Base-by-base conservation (phyloP, 2,888 invertebrate genomes). In the Harmothoe impar region DNA sequence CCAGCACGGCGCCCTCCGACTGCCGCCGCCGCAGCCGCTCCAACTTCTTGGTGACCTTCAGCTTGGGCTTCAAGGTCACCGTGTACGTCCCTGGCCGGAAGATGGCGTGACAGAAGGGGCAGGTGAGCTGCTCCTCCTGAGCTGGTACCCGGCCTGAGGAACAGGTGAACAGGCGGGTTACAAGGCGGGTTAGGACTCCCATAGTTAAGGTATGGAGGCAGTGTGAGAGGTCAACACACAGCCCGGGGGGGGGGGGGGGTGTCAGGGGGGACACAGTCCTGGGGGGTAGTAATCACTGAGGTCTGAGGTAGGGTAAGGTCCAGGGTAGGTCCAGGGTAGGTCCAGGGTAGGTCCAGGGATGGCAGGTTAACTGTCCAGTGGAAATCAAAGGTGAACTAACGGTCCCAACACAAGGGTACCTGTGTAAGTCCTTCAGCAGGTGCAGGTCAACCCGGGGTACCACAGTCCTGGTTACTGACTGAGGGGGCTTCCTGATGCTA, bases 21-120 rank as follows among this genome's bases (percentile, higher is more conserved):
- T 81, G 33, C 33, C 43, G 20, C 35, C 23, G 3, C 33, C 81
- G 81, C 5, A 81, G 81, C 31, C 81, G 81, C 43, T 81, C 81
- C 3, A 81, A 5, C 43, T 35, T 33, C 81, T n/a, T 43, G 81
- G 35, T 43, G 3, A 81, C 23, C 81, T 81, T 81, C 35, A 33
- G 0, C 81, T 81, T 81, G 1, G 81, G 81, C 15, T 17, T 81
- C 20, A 81, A 0, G 25, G 35, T 33, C 35, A 81, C 81, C 23
- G 17, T 35, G 81, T 81, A 43, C 0, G 31, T 33, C 35, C 43
- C 81, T n/a, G 81, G 81, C 35, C 43, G 33, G 33, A 35, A 43
- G 81, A 81, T 81, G 43, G 43, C 81, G 81, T n/a, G 17, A 35
- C 81, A 81, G 81, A 35, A 81, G 81, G 81, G 81, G n/a, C 81